Percentiles rank a stretch among this genome's conserved stretches.
These are phyloP conservation scores for Chrysaora quinquecirrha DNA, from an alignment of 30 jellyfish, hydroid and myxozoan species.

Conservation along the genomic window DNA sequence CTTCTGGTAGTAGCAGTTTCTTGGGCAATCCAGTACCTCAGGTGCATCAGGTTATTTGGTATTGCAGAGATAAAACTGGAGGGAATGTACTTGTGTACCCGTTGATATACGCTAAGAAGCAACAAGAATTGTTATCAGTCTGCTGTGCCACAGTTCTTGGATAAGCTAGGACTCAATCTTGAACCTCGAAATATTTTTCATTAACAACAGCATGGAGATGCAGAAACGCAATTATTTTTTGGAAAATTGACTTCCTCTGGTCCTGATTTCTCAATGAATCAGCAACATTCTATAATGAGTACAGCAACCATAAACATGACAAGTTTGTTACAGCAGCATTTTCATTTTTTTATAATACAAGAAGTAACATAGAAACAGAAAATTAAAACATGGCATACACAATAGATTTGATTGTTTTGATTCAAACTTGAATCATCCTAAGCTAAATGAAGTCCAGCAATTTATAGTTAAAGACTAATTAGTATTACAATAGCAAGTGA, in stretches of 20 bases:
- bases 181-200: background rate
- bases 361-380: too few relatives aligned
- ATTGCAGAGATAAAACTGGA: background rate
- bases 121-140: background rate
- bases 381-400: too few relatives aligned
- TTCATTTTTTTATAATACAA: too few relatives aligned
- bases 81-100: background rate
- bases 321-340: too few relatives aligned
- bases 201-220: background rate
- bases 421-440: too few relatives aligned
- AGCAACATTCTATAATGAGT: too few relatives aligned
- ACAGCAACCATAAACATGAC: too few relatives aligned
- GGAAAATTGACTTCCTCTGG: background rate
- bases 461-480: too few relatives aligned
- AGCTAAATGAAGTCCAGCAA: too few relatives aligned
- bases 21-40: background rate
- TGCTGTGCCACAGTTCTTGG: constrained; percentile 7
- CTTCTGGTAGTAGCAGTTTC: too few relatives aligned
- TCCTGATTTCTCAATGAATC: background rate
- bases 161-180: background rate
- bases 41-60: background rate
- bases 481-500: too few relatives aligned
- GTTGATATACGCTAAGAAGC: constrained; percentile 13
- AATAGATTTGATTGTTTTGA: too few relatives aligned
- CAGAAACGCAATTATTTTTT: background rate